Base-by-base conservation (phyloP, 2,797 vertebrate species). In the Melanotaenia maccullochi region DNA sequence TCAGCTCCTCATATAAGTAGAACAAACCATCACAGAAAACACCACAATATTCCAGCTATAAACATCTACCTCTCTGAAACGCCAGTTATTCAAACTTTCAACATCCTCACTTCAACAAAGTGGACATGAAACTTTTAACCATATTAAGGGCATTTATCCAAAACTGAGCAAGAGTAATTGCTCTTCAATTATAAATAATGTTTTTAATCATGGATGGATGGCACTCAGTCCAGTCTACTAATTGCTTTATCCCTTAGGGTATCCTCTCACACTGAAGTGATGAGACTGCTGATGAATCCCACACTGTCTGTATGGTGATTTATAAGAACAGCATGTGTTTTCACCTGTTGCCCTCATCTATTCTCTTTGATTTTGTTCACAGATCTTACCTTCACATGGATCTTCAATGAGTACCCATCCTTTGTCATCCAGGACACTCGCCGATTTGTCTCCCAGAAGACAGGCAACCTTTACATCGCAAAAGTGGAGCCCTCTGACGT, bases 401-500 rank as follows among this genome's bases (percentile, higher is more conserved):
- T 98, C 92, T 97, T 99, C 94, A 98, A 99, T 0, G 95, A 96
- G 76, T 96, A 96, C 84, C 97, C 97, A 0, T 95, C 94, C 0
- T 96, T 96, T 20, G 95, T 97, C 49, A 93, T 94, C 67, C 97
- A 97, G 87, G 97, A 99, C 91, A 96, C 91, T 0, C 95, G 97
- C 0, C 96, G 97, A 47, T 99, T 99, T 5, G 96, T 99, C 72
- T 99, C 97, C 0, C 97, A 99, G 75, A 96, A 97, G 80, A 99
- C 96, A 0, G 97, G 97, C 0, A 97, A 99, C 73, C 90, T 99
- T 1, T 99, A 98, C 90, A 97, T 99, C 0, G 96, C 97, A 1
- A 98, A 98, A 89, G 97, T 99, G 81, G 97, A 99, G 52, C 90
- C 91, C 3, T 97, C 96, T 0, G 97, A 99, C 6, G 97, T 92